phyloP scores from a whole-genome alignment of 1,140 invertebrate species.

The Cataglyphis hispanica region DNA sequence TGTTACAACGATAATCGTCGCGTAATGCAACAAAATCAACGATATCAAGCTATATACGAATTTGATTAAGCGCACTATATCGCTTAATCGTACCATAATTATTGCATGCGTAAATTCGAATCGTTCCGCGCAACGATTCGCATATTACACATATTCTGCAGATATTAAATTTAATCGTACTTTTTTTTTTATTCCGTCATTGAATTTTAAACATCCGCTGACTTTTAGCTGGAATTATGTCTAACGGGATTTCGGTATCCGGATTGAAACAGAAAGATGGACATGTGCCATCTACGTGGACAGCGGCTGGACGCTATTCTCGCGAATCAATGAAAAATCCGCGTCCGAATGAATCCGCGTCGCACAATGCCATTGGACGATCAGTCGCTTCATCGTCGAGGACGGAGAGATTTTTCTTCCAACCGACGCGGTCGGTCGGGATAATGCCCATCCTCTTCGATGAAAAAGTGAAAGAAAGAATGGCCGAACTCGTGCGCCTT shows the following conservation, averaged over 20 bases:
- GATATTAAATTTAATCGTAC: neutral
- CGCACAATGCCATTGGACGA: neutral
- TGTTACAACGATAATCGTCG: conserved; percentile 19
- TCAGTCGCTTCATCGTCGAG: conserved; percentile 37
- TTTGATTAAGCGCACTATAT: conserved; percentile 13
- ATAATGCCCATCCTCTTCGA: neutral
- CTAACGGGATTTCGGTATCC: neutral
- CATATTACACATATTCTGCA: neutral
- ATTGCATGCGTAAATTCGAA: neutral
- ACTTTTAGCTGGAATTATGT: conserved; percentile 30
- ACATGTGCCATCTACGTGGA: conserved; percentile 53
- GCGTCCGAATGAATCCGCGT: conserved; percentile 48
- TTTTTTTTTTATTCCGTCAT: neutral
- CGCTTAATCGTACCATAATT: conserved; percentile 23
- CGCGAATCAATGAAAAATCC: conserved; percentile 60
- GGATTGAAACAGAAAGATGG: conserved; percentile 52
- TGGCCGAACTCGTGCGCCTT: neutral
- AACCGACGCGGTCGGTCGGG: conserved; percentile 18
- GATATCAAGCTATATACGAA: neutral
- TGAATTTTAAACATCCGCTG: neutral
- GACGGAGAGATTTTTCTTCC: conserved; percentile 26
- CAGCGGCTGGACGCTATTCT: neutral
- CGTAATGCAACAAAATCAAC: neutral
- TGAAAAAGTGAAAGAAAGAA: conserved; percentile 27
- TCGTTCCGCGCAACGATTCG: neutral